A percentile compares a stretch with the other conserved stretches of the same genome.
Evolutionary conservation across 2,113 vertebrate genomes (phyloP).

Genomic region (Sphaerodactylus townsendi): DNA sequence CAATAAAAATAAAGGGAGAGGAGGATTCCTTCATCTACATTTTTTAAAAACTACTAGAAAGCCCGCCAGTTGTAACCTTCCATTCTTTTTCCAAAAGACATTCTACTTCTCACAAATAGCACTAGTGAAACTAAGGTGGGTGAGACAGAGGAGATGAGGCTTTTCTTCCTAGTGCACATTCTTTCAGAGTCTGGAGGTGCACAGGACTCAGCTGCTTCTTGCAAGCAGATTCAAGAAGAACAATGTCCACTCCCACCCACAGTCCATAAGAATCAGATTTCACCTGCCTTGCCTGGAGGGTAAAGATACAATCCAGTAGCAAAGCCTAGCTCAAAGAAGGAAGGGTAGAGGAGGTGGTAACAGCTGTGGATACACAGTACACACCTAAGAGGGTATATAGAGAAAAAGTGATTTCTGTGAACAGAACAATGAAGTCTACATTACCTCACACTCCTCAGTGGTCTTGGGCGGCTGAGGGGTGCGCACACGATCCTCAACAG

Average conservation of each 20-base stretch:
- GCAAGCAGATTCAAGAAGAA: neutral
- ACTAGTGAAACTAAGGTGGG: too few species aligned
- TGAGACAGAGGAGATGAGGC: neutral
- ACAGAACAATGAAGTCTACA: neutral
- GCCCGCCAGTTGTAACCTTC: too few species aligned
- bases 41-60: too few species aligned
- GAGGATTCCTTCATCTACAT: too few species aligned
- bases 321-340: neutral
- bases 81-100: too few species aligned
- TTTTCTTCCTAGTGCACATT: neutral
- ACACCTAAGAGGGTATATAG: too few species aligned
- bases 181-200: neutral
- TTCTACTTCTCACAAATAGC: too few species aligned
- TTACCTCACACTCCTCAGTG: constrained; percentile 82
- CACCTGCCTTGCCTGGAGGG: neutral
- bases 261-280: neutral
- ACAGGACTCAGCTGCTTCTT: neutral
- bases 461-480: constrained; percentile 63
- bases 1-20: too few species aligned
- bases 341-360: neutral
- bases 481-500: constrained; percentile 67
- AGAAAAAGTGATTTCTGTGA: neutral
- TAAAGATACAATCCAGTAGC: neutral
- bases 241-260: neutral
- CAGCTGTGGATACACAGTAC: neutral